phyloP scores from a whole-genome alignment of 2,797 vertebrate genomes.

The Notolepis coatsorum region DNA sequence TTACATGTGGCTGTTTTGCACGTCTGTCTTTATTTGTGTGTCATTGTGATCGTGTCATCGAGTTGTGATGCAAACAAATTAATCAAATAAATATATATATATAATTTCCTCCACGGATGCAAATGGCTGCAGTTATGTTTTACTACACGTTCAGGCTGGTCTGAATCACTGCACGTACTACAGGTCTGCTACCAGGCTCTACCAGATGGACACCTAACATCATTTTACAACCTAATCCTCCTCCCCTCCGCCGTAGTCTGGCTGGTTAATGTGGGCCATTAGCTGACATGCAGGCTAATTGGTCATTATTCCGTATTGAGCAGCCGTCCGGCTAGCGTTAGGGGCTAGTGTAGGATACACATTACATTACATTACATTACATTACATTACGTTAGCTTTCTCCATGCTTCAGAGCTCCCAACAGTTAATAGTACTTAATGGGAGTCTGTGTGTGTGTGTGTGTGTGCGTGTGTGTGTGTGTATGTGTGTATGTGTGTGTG shows the following conservation, averaged over 20 bases:
- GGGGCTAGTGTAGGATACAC: constrained; percentile 52
- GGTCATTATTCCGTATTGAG: constrained; percentile 70
- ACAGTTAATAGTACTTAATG: constrained; percentile 52
- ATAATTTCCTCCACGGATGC: too few species aligned
- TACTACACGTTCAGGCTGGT: constrained; percentile 30
- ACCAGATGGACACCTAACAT: constrained; percentile 47
- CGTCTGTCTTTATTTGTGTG: too few species aligned
- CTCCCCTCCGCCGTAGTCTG: constrained; percentile 39
- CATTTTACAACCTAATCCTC: constrained; percentile 58
- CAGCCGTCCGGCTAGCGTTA: constrained; percentile 54
- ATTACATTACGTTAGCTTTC: constrained; percentile 26
- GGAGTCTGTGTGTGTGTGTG: neutral
- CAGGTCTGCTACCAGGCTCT: constrained; percentile 22
- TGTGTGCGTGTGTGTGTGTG: neutral
- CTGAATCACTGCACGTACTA: constrained; percentile 16
- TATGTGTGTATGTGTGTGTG: neutral
- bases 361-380: too few species aligned
- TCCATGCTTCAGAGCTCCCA: constrained; percentile 24
- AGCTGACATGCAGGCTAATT: constrained; percentile 70
- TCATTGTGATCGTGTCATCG: too few species aligned
- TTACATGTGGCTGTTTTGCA: too few species aligned
- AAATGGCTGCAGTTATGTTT: constrained; percentile 34
- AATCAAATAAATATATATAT: too few species aligned
- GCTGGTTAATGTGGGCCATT: constrained; percentile 70
- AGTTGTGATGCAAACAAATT: too few species aligned